Conservation (phyloP, 1,140 invertebrate genomes). For the Polypedilum pembai region DNA sequence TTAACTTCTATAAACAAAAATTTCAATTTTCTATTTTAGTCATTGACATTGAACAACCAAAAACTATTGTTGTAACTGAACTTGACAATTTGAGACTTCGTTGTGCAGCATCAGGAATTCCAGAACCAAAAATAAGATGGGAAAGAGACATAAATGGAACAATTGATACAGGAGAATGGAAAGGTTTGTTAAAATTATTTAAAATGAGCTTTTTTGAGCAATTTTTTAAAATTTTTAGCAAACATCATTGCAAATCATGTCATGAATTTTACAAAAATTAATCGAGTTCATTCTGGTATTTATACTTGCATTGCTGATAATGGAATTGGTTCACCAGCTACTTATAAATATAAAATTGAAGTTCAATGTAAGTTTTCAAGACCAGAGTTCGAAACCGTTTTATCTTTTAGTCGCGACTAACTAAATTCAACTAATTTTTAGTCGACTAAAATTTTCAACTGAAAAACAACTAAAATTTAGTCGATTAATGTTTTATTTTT, state of each 20-base stretch:
- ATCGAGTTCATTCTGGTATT: conserved; percentile 75
- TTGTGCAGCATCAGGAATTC: conserved; percentile 68
- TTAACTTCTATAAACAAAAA: background rate
- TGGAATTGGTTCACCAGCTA: conserved; percentile 73
- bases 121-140: conserved; percentile 69
- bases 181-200: background rate
- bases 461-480: too few species aligned
- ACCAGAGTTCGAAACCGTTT: too few species aligned
- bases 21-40: background rate
- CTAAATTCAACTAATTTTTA: too few species aligned
- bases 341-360: conserved; percentile 71
- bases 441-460: too few species aligned
- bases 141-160: conserved; percentile 56
- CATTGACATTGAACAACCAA: conserved; percentile 16
- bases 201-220: too few species aligned
- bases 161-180: conserved; percentile 48
- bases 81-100: conserved; percentile 63
- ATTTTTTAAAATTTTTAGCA: background rate
- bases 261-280: conserved; percentile 75
- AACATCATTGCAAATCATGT: conserved; percentile 47
- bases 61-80: conserved; percentile 58
- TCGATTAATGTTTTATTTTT: too few species aligned
- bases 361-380: conserved; percentile 76
- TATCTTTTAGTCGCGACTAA: too few species aligned
- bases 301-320: conserved; percentile 83